Conservation (phyloP, 2,888 invertebrate species). For the Achlya flavicornis region DNA sequence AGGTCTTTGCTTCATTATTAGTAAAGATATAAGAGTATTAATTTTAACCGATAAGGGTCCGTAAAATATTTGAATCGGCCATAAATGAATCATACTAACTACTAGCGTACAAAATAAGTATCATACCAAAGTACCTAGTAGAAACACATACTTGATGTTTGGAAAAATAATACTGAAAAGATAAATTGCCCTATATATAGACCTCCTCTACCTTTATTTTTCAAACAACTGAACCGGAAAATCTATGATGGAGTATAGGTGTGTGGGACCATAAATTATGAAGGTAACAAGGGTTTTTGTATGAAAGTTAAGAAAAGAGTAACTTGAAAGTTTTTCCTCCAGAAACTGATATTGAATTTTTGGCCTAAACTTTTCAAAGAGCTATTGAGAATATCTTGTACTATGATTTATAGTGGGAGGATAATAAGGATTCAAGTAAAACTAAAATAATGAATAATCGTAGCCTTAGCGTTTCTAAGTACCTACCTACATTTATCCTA, state of each 20-base stretch:
- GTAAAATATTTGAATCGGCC: too few relatives aligned
- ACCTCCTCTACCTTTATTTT: slow-evolving; percentile 24
- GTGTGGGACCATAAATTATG: slow-evolving; percentile 21
- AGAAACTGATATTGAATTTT: slow-evolving; percentile 8
- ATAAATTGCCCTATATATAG: slow-evolving; percentile 5
- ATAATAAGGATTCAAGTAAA: neutral
- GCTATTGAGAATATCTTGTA: neutral
- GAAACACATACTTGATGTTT: neutral
- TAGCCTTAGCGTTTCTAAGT: neutral
- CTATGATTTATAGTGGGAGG: neutral
- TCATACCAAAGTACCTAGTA: neutral
- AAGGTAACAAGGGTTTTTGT: slow-evolving; percentile 10
- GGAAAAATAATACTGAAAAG: neutral
- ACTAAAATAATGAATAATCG: neutral
- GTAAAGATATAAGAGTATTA: too few relatives aligned
- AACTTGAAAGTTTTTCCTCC: slow-evolving; percentile 8
- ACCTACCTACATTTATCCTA: neutral
- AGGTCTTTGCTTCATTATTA: too few relatives aligned
- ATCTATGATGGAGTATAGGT: slow-evolving; percentile 25
- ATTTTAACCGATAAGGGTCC: too few relatives aligned
- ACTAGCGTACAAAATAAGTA: neutral
- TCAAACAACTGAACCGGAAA: slow-evolving; percentile 28
- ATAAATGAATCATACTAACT: too few relatives aligned
- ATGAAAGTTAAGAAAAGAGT: slow-evolving; percentile 12
- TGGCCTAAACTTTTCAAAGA: slow-evolving; percentile 8